A percentile compares a stretch with the other conserved stretches of the same genome.
phyloP scores from a whole-genome alignment of 2,113 vertebrate species.

The Calyptomena viridis region DNA sequence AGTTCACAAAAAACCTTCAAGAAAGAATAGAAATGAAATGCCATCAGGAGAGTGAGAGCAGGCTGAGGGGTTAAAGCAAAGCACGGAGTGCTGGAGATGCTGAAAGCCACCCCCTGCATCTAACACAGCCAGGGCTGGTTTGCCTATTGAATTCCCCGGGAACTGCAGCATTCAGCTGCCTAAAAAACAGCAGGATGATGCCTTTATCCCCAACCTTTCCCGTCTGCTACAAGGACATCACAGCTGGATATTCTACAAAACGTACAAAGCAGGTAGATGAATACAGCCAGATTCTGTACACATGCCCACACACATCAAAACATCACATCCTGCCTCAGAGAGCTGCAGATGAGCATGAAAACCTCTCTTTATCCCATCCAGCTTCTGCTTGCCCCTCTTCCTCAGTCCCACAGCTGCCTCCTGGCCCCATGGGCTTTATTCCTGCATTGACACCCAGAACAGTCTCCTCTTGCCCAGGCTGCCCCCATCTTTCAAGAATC shows the following conservation, averaged over 20 bases:
- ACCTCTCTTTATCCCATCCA: neutral
- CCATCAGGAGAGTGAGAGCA: slow-evolving; percentile 29
- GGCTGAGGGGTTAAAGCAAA: neutral
- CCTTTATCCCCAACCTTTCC: neutral
- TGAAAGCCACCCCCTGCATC: neutral
- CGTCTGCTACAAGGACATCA: neutral
- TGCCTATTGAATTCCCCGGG: neutral
- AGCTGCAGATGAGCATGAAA: neutral
- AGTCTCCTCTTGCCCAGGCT: rapidly evolving
- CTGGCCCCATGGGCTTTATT: neutral
- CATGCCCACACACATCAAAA: neutral
- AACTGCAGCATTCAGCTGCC: neutral
- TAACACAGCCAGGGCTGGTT: neutral
- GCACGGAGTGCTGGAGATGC: rapidly evolving
- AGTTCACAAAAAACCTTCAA: slow-evolving; percentile 95
- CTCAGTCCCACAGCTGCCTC: neutral
- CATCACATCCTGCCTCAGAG: neutral
- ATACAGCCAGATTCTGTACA: neutral
- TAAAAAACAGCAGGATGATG: neutral
- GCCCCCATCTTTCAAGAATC: neutral
- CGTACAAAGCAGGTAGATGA: neutral
- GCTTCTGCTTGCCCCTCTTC: neutral
- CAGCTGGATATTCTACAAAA: neutral
- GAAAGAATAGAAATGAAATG: neutral
- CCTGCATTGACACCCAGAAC: neutral